phyloP scores from a whole-genome alignment of 1,140 invertebrate genomes.

The Drosophila persimilis region DNA sequence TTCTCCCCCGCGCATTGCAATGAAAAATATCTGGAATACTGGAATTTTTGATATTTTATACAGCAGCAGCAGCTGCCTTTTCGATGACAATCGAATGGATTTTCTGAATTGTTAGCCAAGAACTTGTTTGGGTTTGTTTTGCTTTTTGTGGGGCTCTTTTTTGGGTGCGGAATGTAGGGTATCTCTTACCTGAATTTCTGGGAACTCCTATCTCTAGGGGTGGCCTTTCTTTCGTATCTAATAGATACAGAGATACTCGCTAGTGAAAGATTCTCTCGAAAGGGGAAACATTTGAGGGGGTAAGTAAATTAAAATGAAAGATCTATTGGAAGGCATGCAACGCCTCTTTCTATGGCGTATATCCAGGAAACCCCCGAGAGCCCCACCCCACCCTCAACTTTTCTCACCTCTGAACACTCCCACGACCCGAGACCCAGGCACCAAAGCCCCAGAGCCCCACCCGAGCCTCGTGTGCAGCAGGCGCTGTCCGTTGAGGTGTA shows the following conservation, averaged over 20 bases:
- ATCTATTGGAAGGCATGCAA: too few relatives aligned
- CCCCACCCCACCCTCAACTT: too few relatives aligned
- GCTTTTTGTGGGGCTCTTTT: slow-evolving; percentile 1
- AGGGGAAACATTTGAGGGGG: too few relatives aligned
- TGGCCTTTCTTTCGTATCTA: slow-evolving; percentile 4
- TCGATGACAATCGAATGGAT: slow-evolving; percentile 31
- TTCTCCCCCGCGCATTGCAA: too few relatives aligned
- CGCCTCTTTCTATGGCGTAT: too few relatives aligned
- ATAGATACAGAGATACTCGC: background rate
- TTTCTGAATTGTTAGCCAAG: slow-evolving; percentile 30
- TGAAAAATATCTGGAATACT: slow-evolving; percentile 4
- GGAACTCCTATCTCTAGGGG: slow-evolving; percentile 24
- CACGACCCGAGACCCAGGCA: slow-evolving; percentile 7
- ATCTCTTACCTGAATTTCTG: slow-evolving; percentile 35
- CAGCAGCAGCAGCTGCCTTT: slow-evolving; percentile 15
- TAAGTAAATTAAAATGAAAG: too few relatives aligned
- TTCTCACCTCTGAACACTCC: slow-evolving; percentile 25
- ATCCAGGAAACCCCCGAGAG: too few relatives aligned
- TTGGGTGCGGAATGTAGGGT: slow-evolving; percentile 3
- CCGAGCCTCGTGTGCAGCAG: slow-evolving; percentile 28
- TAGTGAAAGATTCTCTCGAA: too few relatives aligned
- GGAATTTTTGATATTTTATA: slow-evolving; percentile 33
- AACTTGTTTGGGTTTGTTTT: slow-evolving; percentile 14
- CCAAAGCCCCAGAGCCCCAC: slow-evolving; percentile 13
- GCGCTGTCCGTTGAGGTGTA: slow-evolving; percentile 39